Percentiles rank a stretch among this genome's conserved stretches.
Conservation (phyloP, 1,140 invertebrate species). For the Caerostris extrusa region DNA sequence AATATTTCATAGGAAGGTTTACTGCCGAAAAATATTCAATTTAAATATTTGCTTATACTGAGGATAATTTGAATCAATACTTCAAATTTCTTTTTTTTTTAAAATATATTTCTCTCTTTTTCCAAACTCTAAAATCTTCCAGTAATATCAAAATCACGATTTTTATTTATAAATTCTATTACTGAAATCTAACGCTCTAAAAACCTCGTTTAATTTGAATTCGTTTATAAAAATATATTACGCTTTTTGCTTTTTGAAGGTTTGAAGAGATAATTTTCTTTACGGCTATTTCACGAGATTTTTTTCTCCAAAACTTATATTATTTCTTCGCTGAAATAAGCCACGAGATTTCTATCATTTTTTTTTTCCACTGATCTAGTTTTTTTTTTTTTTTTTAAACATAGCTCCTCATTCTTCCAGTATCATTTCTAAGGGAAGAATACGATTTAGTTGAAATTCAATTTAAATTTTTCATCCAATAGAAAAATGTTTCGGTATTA, state of each 20-base stretch:
- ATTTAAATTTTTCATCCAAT: constrained; percentile 29
- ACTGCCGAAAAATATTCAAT: too few species aligned
- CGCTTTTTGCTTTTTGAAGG: not conserved
- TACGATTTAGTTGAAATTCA: constrained; percentile 6
- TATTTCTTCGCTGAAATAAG: not conserved
- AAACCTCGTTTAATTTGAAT: not conserved
- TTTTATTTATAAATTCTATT: too few species aligned
- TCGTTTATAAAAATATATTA: not conserved
- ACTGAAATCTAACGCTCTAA: not conserved
- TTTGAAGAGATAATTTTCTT: not conserved
- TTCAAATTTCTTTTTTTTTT: too few species aligned
- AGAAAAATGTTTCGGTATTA: not conserved
- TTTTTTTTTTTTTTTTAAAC: not conserved
- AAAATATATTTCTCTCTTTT: too few species aligned
- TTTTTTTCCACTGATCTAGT: not conserved
- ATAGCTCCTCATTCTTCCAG: not conserved
- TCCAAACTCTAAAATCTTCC: too few species aligned
- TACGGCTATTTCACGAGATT: not conserved
- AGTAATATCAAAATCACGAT: too few species aligned
- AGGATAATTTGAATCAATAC: too few species aligned
- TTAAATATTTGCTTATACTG: too few species aligned
- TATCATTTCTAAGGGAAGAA: not conserved
- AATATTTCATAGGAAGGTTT: too few species aligned
- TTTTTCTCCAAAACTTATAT: not conserved
- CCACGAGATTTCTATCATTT: not conserved